Evolutionary conservation across 1,140 invertebrate genomes (phyloP).

Genomic region (Nautilus pompilius): DNA sequence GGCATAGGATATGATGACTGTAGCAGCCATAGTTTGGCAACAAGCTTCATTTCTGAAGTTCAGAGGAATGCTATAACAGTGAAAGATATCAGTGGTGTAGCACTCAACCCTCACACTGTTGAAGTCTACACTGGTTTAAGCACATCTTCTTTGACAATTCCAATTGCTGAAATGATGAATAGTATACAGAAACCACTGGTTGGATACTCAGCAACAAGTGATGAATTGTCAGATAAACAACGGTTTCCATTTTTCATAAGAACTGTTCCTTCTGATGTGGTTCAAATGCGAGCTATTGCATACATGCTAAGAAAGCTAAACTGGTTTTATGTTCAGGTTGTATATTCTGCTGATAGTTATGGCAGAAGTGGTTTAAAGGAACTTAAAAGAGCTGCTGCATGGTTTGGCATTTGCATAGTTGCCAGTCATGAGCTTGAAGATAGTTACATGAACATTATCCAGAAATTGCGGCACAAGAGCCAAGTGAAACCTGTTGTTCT

Average conservation of each 20-base stretch:
- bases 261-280: slow-evolving; percentile 73
- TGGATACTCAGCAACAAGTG: slow-evolving; percentile 66
- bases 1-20: slow-evolving; percentile 48
- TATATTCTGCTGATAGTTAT: slow-evolving; percentile 18
- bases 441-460: slow-evolving; percentile 23
- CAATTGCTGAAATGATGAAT: slow-evolving; percentile 38
- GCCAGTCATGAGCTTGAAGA: slow-evolving; percentile 23
- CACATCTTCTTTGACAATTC: slow-evolving; percentile 16
- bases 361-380: slow-evolving; percentile 16
- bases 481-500: slow-evolving; percentile 31
- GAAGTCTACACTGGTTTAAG: slow-evolving; percentile 38
- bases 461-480: slow-evolving; percentile 15
- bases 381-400: slow-evolving; percentile 30
- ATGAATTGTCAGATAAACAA: slow-evolving; percentile 54
- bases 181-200: slow-evolving; percentile 73
- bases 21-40: slow-evolving; percentile 17
- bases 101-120: slow-evolving; percentile 30
- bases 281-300: slow-evolving; percentile 71
- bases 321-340: slow-evolving; percentile 39
- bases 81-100: slow-evolving; percentile 20
- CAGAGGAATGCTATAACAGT: slow-evolving; percentile 25
- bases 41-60: slow-evolving; percentile 25
- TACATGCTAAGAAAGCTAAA: slow-evolving; percentile 32
- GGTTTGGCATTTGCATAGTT: slow-evolving; percentile 47
- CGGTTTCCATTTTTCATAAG: slow-evolving; percentile 74